Evolutionary conservation across 2,113 vertebrate genomes (phyloP), one percentile per base, ranked within the genome.

Genomic region (Indri indri): DNA sequence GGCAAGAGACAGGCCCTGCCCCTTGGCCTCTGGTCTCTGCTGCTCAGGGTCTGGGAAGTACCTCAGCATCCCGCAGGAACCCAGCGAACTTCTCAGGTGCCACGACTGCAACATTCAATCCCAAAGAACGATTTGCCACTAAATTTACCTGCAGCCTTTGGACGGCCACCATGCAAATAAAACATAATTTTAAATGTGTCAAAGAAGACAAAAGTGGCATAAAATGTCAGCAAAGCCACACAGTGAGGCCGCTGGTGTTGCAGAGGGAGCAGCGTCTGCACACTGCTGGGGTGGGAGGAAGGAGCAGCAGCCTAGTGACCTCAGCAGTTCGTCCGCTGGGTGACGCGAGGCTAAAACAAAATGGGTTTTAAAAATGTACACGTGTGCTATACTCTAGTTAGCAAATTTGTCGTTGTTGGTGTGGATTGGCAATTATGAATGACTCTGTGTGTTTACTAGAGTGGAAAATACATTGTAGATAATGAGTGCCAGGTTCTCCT

Each of bases 241-340:
- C 13, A 0, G 4, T 2, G 34, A 16, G 0, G 5, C 8, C 5
- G 32, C 2, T 20, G 10, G 22, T 4, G 23, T 14, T 57, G 13
- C 30, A 9, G 23, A 42, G 8, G 1, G 9, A 8, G 2, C 0
- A 12, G 11, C 7, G 8, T 13, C 0, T 0, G 1, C 7, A 3
- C 22, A 5, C 27, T 18, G 27, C 7, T 27, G 45, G 47, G 2
- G 6, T 17, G 34, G 57, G 42, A 25, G 6, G 66, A 3, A 12
- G 32, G 10, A 40, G 45, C 7, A 20, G 13, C 0, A 6, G 27
- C 59, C 52, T 10, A 8, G 1, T 8, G 9, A 32, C 11, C 1
- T 0, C 16, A 7, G 20, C 65, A 9, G 42, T 8, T 7, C 14
- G 30, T 37, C 37, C 23, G 42, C 22, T 0, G 30, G 8, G 14